Base-by-base conservation (phyloP, 2,797 vertebrate species). In the Cyprinella venusta region DNA sequence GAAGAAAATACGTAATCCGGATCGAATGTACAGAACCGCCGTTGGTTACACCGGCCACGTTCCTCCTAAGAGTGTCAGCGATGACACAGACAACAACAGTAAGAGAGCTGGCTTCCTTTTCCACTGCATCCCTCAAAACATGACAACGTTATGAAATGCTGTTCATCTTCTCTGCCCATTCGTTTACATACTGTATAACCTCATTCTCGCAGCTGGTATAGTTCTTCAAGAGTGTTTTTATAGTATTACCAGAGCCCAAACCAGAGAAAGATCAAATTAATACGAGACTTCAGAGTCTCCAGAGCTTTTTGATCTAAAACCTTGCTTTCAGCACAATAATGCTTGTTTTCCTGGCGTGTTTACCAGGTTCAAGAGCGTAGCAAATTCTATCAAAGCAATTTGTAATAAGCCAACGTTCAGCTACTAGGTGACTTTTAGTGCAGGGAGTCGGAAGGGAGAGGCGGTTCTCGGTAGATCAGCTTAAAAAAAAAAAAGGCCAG, bases 1-100 rank as follows among this genome's bases (percentile, higher is more conserved):
- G 95, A 95, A 95, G 92, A 95, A 94, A 93, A 94, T 94, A 93
- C 93, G 94, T 92, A 95, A 95, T 92, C 94, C 95, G 90, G 95
- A 95, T 91, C 94, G 93, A 91, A 94, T 94, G 92, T 94, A 95
- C 92, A 93, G 93, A 92, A 93, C 94, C 24, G 94, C 94, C 45
- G 94, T 95, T 88, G 93, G 94, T 88, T 95, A 93, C 93, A 94
- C 93, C 85, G 93, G 93, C 93, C 94, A 94, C 90, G 90, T 94
- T 91, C 93, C 94, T 93, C 92, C 93, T 89, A 95, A 95, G 92
- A 85, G 88, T 88, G 88, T 90, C 85, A 94, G 92, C 91, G 94
- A 95, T 85, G 94, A 95, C 90, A 92, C 92, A 67, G 94, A 95
- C 86, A 90, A 92, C 93, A 95, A 94, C 94, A 94, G 95, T 95